phyloP scores from a whole-genome alignment of 2,888 invertebrate species.

The Herminia tarsipennalis region DNA sequence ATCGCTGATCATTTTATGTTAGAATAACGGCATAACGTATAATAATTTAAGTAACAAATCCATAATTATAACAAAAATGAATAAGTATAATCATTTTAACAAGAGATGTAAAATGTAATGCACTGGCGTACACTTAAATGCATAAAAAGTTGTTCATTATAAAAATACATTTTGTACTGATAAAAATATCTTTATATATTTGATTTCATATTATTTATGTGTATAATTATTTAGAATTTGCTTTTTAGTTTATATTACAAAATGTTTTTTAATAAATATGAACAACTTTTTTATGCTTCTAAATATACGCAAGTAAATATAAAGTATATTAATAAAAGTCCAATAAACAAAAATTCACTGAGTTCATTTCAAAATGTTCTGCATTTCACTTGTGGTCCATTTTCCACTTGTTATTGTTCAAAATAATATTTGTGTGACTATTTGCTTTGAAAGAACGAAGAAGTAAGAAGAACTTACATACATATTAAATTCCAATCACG shows the following conservation, averaged over 20 bases:
- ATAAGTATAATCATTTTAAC: slow-evolving; percentile 37
- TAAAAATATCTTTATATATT: too few species aligned
- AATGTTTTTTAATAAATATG: slow-evolving; percentile 27
- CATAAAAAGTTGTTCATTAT: slow-evolving; percentile 24
- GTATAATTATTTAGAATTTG: slow-evolving; percentile 29
- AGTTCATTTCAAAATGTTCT: slow-evolving; percentile 54
- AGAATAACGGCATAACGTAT: slow-evolving; percentile 24
- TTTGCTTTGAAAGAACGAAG: slow-evolving; percentile 12
- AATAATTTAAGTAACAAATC: slow-evolving; percentile 38
- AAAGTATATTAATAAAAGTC: slow-evolving; percentile 44
- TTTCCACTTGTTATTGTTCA: slow-evolving; percentile 46
- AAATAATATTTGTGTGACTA: slow-evolving; percentile 23
- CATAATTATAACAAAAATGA: slow-evolving; percentile 33
- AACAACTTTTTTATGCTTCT: slow-evolving; percentile 34
- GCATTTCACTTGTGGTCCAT: slow-evolving; percentile 59
- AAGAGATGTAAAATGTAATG: slow-evolving; percentile 31
- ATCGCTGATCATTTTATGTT: neutral
- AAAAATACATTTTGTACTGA: neutral
- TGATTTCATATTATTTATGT: slow-evolving; percentile 22
- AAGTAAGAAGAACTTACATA: too few species aligned
- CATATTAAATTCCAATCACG: too few species aligned
- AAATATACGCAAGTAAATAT: slow-evolving; percentile 26
- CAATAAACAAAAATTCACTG: slow-evolving; percentile 48
- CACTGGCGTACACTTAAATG: slow-evolving; percentile 26
- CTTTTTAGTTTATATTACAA: slow-evolving; percentile 12